Conservation (phyloP, 1,140 invertebrate genomes). For the Drosophila hydei region DNA sequence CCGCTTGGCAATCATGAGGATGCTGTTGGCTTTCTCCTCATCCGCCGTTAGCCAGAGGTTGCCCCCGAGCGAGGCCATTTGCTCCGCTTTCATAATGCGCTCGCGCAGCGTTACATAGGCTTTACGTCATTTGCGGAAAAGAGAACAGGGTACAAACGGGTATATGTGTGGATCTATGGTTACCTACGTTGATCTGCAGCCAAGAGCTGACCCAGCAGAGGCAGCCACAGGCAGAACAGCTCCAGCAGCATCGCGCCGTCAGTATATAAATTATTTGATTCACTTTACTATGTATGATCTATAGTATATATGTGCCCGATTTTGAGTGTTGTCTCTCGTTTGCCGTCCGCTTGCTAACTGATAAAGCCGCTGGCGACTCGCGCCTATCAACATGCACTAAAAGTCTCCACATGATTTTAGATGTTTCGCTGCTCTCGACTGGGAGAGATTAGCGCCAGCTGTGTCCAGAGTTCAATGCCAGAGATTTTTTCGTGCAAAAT, state of each 20-base stretch:
- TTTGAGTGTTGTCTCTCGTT: slow-evolving; percentile 27
- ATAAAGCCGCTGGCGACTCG: slow-evolving; percentile 45
- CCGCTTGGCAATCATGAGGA: slow-evolving; percentile 79
- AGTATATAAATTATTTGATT: background rate
- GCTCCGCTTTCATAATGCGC: slow-evolving; percentile 77
- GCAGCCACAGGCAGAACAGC: slow-evolving; percentile 20
- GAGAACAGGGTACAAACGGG: slow-evolving; percentile 1
- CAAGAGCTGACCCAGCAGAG: slow-evolving; percentile 24
- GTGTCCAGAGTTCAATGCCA: slow-evolving; percentile 48
- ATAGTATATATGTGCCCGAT: slow-evolving; percentile 8
- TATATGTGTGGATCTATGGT: no score
- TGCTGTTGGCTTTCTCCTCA: slow-evolving; percentile 78
- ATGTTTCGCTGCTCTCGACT: slow-evolving; percentile 3
- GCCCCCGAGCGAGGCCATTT: slow-evolving; percentile 64
- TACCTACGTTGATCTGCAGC: slow-evolving; percentile 60
- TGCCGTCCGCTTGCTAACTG: slow-evolving; percentile 52
- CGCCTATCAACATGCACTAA: slow-evolving; percentile 12
- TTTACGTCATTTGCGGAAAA: slow-evolving; percentile 4
- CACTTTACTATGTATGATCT: background rate
- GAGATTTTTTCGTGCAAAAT: slow-evolving; percentile 33
- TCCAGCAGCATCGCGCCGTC: slow-evolving; percentile 39
- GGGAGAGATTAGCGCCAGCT: slow-evolving; percentile 21
- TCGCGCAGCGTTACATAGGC: slow-evolving; percentile 75
- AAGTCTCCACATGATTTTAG: slow-evolving; percentile 16
- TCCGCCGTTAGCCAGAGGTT: slow-evolving; percentile 71